A percentile compares a stretch with the other conserved stretches of the same genome.
These are phyloP conservation scores for Ceraclea dissimilis DNA, from an alignment of 2,888 invertebrate species.

Conservation along the genomic window DNA sequence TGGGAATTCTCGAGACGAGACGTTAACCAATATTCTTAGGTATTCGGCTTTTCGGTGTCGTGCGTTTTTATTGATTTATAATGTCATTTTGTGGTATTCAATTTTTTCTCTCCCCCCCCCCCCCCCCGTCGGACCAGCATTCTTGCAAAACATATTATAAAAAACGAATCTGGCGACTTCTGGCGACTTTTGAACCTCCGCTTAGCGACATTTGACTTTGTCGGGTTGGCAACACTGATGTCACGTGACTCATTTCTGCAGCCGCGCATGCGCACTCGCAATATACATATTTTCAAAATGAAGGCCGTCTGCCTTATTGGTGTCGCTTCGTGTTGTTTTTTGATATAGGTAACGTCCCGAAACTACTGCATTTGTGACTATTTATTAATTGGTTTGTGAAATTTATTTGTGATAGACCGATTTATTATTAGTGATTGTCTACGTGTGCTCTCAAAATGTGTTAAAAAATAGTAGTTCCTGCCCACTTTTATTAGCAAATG, in stretches of 20 bases:
- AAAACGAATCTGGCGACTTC: too few relatives aligned
- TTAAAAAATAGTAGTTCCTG: constrained; percentile 28
- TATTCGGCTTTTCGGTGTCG: too few relatives aligned
- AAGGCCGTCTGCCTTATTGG: constrained; percentile 14
- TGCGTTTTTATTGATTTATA: too few relatives aligned
- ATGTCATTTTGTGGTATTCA: too few relatives aligned
- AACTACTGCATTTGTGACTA: neutral
- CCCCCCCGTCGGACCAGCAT: too few relatives aligned
- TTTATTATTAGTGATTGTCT: neutral
- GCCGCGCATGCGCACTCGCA: constrained; percentile 16
- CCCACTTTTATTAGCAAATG: constrained; percentile 23
- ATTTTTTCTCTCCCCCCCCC: too few relatives aligned
- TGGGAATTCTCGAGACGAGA: too few relatives aligned
- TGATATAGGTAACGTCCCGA: neutral
- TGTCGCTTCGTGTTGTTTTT: constrained; percentile 14
- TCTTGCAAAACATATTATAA: too few relatives aligned
- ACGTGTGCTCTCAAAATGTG: constrained; percentile 31
- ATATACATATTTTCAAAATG: constrained; percentile 22
- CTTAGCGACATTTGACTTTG: too few relatives aligned
- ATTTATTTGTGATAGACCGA: neutral
- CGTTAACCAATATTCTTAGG: too few relatives aligned
- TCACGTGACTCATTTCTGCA: constrained; percentile 18
- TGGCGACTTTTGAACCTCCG: too few relatives aligned
- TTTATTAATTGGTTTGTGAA: neutral
- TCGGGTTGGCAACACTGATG: too few relatives aligned